Evolutionary conservation across 2,113 vertebrate genomes (phyloP).

Genomic region (Catagonus wagneri): DNA sequence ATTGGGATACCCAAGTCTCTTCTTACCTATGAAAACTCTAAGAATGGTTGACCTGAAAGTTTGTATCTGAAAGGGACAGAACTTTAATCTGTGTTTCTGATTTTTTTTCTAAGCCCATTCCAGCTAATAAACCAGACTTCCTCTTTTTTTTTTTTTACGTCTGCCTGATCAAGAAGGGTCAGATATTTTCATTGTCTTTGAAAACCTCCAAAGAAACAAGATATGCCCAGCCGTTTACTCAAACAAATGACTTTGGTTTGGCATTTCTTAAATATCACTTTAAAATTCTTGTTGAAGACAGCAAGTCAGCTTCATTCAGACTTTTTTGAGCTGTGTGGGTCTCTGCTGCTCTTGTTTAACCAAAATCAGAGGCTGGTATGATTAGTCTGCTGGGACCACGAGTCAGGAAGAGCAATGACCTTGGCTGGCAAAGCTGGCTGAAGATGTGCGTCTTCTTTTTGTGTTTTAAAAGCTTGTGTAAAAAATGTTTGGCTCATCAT

Average conservation of each 20-base stretch:
- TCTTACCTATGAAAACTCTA: not conserved
- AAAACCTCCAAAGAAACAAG: constrained; percentile 69
- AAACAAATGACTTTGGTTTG: constrained; percentile 75
- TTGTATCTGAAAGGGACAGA: not conserved
- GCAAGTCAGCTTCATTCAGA: constrained; percentile 65
- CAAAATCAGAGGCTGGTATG: constrained; percentile 47
- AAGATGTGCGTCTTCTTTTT: constrained; percentile 12
- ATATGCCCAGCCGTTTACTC: constrained; percentile 71
- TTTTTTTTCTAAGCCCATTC: not conserved
- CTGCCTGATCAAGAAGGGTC: constrained; percentile 60
- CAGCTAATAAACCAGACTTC: not conserved
- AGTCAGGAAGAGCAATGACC: constrained; percentile 71
- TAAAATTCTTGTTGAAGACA: constrained; percentile 78
- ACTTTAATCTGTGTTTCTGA: not conserved
- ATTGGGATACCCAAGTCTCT: not conserved
- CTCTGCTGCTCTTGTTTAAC: constrained; percentile 50
- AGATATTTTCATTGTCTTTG: constrained; percentile 73
- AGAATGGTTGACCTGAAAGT: not conserved
- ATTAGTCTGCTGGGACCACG: constrained; percentile 55
- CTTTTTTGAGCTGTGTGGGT: constrained; percentile 12
- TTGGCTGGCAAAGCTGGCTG: constrained; percentile 53
- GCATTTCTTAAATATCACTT: constrained; percentile 77
- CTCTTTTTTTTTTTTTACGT: constrained; percentile 50
- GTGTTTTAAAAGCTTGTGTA: not conserved
- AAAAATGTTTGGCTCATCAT: not conserved